These are phyloP conservation scores for Formica selysi DNA, from an alignment of 1,140 invertebrate genomes.

Conservation along the genomic window DNA sequence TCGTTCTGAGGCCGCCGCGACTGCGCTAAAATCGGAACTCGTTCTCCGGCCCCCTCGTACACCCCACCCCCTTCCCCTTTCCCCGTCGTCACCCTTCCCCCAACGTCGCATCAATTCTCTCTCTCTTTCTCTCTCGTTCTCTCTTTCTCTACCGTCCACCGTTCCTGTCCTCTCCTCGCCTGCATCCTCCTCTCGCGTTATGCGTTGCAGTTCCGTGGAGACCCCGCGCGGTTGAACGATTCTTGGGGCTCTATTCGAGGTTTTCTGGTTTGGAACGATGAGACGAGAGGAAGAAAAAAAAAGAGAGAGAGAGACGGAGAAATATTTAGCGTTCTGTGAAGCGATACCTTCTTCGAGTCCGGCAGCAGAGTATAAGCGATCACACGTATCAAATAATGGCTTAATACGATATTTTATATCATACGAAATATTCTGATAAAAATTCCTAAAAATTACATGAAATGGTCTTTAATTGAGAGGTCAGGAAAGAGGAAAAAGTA, in stretches of 20 bases:
- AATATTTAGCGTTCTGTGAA: slow-evolving; percentile 39
- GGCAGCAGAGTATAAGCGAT: not conserved
- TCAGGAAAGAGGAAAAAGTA: not conserved
- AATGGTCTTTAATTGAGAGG: not conserved
- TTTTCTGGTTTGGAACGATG: slow-evolving; percentile 63
- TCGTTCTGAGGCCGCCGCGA: slow-evolving; percentile 79
- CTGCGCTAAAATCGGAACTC: slow-evolving; percentile 78
- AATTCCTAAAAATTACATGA: not conserved
- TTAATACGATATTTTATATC: not conserved
- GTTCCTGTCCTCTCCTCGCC: not conserved
- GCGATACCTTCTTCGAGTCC: not conserved
- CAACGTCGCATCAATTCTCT: not conserved
- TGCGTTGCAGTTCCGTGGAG: slow-evolving; percentile 68
- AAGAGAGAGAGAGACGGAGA: not conserved
- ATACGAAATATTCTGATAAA: not conserved
- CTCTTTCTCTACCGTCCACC: not conserved
- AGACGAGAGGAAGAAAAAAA: not conserved
- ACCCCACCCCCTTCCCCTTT: not conserved
- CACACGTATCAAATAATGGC: slow-evolving; percentile 17
- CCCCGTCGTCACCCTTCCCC: not conserved
- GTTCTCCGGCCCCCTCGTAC: slow-evolving; percentile 51
- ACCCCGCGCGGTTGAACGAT: slow-evolving; percentile 68
- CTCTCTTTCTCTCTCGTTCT: not conserved
- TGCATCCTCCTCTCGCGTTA: slow-evolving; percentile 40
- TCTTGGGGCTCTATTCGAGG: slow-evolving; percentile 62